Evolutionary conservation across 2,888 invertebrate genomes (phyloP).

Genomic region (Sympetrum striolatum): DNA sequence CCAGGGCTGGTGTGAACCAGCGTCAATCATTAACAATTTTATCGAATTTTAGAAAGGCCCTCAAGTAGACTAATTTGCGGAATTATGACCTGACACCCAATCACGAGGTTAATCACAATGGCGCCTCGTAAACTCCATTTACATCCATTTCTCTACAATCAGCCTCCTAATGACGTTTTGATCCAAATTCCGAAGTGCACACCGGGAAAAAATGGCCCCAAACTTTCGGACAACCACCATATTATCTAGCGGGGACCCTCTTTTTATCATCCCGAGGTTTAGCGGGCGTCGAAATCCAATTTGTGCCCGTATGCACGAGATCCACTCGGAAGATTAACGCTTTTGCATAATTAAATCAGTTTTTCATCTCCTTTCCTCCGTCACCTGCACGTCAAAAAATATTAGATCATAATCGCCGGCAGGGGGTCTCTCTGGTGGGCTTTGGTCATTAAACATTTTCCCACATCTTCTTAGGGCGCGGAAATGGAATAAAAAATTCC

Average conservation of each 20-base stretch:
- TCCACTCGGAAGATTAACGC: background rate
- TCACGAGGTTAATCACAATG: no score
- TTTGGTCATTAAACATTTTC: background rate
- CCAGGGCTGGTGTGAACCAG: no score
- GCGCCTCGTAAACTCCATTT: background rate
- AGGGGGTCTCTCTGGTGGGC: background rate
- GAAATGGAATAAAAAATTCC: background rate
- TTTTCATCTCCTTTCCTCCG: background rate
- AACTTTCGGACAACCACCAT: background rate
- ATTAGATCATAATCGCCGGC: background rate
- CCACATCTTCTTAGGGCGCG: background rate
- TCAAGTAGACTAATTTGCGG: no score
- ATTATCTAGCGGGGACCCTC: background rate
- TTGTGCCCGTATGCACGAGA: background rate
- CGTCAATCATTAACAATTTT: no score
- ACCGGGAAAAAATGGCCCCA: background rate
- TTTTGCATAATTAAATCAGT: constrained; percentile 9
- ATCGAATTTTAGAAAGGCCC: no score
- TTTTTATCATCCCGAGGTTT: background rate
- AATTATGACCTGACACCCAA: no score
- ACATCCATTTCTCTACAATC: background rate
- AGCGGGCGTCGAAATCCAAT: background rate
- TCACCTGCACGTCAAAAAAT: background rate
- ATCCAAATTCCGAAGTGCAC: background rate
- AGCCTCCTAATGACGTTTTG: background rate